Conservation (phyloP, 2,113 vertebrate species). For the Amia ocellicauda region DNA sequence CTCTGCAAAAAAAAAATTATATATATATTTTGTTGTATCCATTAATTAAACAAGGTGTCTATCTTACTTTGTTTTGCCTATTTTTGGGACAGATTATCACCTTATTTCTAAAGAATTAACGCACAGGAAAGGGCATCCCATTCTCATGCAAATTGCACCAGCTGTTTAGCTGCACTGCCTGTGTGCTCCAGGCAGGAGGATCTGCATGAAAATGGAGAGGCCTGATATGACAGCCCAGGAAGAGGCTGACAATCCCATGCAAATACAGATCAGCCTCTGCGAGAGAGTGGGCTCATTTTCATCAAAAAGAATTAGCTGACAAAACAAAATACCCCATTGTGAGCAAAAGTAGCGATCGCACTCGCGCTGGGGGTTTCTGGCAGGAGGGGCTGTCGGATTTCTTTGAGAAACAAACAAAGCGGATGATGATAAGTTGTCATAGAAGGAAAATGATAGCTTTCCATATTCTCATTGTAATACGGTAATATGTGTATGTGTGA, state of each 20-base stretch:
- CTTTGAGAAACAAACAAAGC: conserved; percentile 33
- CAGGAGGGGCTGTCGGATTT: conserved; percentile 8
- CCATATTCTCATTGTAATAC: conserved; percentile 43
- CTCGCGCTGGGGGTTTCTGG: conserved; percentile 15
- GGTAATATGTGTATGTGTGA: conserved; percentile 24
- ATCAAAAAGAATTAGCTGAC: conserved; percentile 73
- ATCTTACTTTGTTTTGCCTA: conserved; percentile 69
- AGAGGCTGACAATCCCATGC: conserved; percentile 65
- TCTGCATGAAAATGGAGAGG: conserved; percentile 68
- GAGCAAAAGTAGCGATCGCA: conserved; percentile 54
- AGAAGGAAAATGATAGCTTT: conserved; percentile 43
- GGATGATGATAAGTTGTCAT: conserved; percentile 30
- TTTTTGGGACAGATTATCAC: conserved; percentile 63
- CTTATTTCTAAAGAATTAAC: conserved; percentile 73
- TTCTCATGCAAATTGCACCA: conserved; percentile 75
- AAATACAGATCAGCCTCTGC: conserved; percentile 63
- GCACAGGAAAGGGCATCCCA: conserved; percentile 62
- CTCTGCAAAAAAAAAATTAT: conserved; percentile 26
- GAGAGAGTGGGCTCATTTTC: conserved; percentile 60
- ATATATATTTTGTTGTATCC: conserved; percentile 30
- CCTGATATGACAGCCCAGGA: conserved; percentile 59
- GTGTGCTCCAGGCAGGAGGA: conserved; percentile 62
- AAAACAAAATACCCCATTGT: conserved; percentile 62
- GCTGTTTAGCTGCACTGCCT: conserved; percentile 68
- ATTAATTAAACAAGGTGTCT: conserved; percentile 33